Evolutionary conservation across 2,797 vertebrate genomes (phyloP).

Genomic region (Alfaro cultratus): DNA sequence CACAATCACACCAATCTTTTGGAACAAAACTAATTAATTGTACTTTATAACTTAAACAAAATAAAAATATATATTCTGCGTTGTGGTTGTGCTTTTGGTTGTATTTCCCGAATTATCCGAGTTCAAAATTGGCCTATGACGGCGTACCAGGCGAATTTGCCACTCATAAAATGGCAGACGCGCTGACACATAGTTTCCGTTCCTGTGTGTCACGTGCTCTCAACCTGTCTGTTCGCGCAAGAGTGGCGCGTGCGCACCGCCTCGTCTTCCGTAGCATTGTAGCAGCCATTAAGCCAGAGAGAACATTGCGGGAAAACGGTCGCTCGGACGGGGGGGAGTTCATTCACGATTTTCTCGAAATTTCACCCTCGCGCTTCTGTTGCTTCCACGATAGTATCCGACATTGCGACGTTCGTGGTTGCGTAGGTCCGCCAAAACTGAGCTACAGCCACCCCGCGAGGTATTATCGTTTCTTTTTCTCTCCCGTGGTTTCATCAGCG

Average conservation of each 20-base stretch:
- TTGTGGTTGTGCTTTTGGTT: too few species aligned
- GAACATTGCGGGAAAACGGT: constrained; percentile 41
- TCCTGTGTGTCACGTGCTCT: constrained; percentile 28
- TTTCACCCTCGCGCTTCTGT: constrained; percentile 14
- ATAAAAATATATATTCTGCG: not conserved
- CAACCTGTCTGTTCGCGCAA: not conserved
- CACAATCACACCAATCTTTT: not conserved
- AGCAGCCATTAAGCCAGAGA: constrained; percentile 26
- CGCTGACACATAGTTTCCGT: not conserved
- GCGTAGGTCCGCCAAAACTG: not conserved
- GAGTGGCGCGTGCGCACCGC: constrained; percentile 34
- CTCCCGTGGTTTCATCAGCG: constrained; percentile 26
- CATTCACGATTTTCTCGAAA: constrained; percentile 50
- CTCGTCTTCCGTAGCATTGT: constrained; percentile 53
- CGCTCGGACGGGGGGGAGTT: constrained; percentile 10
- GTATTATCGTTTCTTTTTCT: not conserved
- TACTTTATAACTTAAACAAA: not conserved
- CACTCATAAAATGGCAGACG: not conserved
- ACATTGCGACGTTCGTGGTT: not conserved
- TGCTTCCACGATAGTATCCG: not conserved
- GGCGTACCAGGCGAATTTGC: not conserved
- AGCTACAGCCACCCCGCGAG: not conserved
- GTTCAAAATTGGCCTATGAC: not conserved
- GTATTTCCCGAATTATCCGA: not conserved
- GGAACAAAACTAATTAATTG: not conserved